phyloP scores from a whole-genome alignment of 2,888 invertebrate species.

The Malthinus flaveolus region DNA sequence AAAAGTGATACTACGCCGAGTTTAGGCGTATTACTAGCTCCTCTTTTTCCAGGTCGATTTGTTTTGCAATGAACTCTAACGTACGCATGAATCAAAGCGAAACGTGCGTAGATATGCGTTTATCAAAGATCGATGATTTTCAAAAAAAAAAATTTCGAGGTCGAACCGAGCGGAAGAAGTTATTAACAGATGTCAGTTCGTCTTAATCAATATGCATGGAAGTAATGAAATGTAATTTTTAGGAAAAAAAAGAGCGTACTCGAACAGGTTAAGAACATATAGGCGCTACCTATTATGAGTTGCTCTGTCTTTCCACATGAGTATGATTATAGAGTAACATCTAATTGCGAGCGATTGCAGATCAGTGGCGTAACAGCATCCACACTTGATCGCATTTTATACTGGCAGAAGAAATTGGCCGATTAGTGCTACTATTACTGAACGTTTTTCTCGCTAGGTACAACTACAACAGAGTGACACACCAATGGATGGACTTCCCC shows the following conservation, averaged over 20 bases:
- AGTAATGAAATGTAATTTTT: not conserved
- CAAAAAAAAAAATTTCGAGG: not conserved
- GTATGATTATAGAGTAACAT: conserved; percentile 6
- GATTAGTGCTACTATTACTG: too few relatives aligned
- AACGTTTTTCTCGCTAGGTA: too few relatives aligned
- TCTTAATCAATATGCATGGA: conserved; percentile 1
- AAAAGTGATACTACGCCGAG: too few relatives aligned
- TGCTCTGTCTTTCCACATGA: not conserved
- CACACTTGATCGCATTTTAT: not conserved
- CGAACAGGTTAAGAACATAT: not conserved
- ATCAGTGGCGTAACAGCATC: not conserved
- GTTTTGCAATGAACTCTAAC: not conserved
- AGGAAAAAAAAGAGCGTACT: not conserved
- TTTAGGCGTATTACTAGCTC: too few relatives aligned
- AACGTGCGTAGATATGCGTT: not conserved
- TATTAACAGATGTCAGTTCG: conserved; percentile 3
- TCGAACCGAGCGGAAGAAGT: not conserved
- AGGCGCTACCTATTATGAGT: conserved; percentile 1
- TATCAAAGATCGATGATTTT: not conserved
- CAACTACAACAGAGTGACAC: too few relatives aligned
- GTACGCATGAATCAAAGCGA: conserved; percentile 3
- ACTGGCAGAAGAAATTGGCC: too few relatives aligned
- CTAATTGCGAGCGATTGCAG: not conserved
- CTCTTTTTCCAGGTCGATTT: too few relatives aligned
- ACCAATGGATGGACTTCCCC: too few relatives aligned